phyloP scores from a whole-genome alignment of 1,140 invertebrate species.

The Cyclargus thomasi region DNA sequence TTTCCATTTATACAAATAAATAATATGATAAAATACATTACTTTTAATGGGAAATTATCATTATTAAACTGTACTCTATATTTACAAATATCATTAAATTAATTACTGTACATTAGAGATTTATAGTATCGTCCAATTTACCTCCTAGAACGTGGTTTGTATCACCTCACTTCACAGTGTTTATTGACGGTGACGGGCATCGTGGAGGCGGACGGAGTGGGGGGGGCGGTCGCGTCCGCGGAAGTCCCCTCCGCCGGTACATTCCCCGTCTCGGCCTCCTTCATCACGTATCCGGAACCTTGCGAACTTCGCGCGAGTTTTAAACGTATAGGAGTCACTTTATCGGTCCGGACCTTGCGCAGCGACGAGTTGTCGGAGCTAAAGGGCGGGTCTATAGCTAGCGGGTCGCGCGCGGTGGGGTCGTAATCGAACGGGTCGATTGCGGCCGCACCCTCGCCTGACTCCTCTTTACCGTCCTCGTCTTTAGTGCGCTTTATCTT shows the following conservation, averaged over 20 bases:
- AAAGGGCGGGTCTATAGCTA: conserved; percentile 67
- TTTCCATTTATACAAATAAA: conserved; percentile 73
- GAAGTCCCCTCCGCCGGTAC: conserved; percentile 24
- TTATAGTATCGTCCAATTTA: conserved; percentile 27
- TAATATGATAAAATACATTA: conserved; percentile 56
- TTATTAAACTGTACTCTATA: conserved; percentile 30
- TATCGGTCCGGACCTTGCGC: conserved; percentile 78
- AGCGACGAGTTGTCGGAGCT: conserved; percentile 59
- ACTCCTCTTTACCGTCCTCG: conserved; percentile 34
- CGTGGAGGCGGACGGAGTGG: conserved; percentile 33
- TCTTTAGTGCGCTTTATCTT: conserved; percentile 64
- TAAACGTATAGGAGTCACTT: conserved; percentile 86
- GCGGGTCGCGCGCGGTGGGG: conserved; percentile 57
- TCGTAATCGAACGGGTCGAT: conserved; percentile 72
- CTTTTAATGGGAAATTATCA: conserved; percentile 35
- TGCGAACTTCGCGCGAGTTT: conserved; percentile 87
- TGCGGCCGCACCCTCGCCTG: conserved; percentile 28
- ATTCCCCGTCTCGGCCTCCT: conserved; percentile 44
- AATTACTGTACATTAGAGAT: conserved; percentile 31
- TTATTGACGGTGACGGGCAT: conserved; percentile 80
- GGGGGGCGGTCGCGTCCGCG: conserved; percentile 35
- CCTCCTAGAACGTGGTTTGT: conserved; percentile 58
- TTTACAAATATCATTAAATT: conserved; percentile 33
- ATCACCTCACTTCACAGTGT: conserved; percentile 92
- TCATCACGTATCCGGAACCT: conserved; percentile 80